A percentile compares a stretch with the other conserved stretches of the same genome.
Conservation (phyloP, 2,113 vertebrate species). For the Aegithalos caudatus region DNA sequence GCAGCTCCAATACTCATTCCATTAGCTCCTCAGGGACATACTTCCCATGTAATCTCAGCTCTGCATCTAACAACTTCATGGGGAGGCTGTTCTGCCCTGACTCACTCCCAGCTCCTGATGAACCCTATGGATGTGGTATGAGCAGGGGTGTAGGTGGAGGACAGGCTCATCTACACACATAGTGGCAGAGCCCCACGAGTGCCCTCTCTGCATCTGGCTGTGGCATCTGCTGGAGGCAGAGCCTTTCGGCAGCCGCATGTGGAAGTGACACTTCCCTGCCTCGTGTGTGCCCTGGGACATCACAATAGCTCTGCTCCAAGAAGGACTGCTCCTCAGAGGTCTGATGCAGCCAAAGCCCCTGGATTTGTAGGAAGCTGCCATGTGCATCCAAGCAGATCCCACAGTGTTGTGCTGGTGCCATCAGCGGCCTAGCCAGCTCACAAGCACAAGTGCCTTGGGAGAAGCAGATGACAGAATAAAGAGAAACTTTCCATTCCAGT, state of each 20-base stretch:
- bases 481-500: slow-evolving; percentile 14
- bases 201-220: not conserved
- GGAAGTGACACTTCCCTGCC: not conserved
- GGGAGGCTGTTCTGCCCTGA: not conserved
- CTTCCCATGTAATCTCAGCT: not conserved
- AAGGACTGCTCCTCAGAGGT: not conserved
- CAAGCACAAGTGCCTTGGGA: not conserved
- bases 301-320: not conserved
- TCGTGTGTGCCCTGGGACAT: accelerated
- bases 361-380: not conserved
- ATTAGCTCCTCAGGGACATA: not conserved
- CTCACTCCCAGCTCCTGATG: not conserved
- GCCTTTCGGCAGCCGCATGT: accelerated
- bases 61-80: not conserved
- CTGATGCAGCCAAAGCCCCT: not conserved
- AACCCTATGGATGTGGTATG: not conserved
- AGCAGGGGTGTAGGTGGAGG: not conserved
- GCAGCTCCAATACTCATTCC: not conserved
- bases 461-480: not conserved
- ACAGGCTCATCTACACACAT: accelerated
- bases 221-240: accelerated
- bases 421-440: not conserved
- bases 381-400: not conserved
- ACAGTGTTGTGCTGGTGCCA: not conserved
- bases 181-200: not conserved